Conservation (phyloP, 2,113 vertebrate species). For the Athene noctua region DNA sequence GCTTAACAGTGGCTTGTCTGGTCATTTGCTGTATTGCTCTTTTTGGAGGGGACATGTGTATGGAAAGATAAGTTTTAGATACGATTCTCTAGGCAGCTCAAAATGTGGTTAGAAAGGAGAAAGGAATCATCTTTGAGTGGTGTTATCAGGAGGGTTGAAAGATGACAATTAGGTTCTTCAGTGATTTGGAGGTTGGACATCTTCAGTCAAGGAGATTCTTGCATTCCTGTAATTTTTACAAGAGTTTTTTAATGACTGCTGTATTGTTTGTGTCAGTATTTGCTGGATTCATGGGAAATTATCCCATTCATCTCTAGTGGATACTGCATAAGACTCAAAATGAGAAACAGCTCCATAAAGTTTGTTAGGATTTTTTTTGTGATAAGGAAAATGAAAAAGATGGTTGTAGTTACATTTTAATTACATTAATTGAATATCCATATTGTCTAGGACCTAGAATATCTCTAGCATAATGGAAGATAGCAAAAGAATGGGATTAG, state of each 20-base stretch:
- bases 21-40: not conserved
- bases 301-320: not conserved
- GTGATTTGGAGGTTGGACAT: not conserved
- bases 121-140: not conserved
- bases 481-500: constrained; percentile 24
- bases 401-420: not conserved
- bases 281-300: not conserved
- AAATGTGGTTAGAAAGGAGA: not conserved
- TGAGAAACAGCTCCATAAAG: not conserved
- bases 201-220: not conserved
- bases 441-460: not conserved
- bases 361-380: not conserved
- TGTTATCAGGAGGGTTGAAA: not conserved
- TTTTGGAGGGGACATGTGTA: not conserved
- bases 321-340: not conserved
- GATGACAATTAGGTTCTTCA: not conserved
- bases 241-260: not conserved
- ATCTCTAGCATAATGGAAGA: not conserved
- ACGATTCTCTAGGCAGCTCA: not conserved
- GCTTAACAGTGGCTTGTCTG: not conserved
- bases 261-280: not conserved
- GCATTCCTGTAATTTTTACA: not conserved
- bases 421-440: not conserved
- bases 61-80: not conserved
- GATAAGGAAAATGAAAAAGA: not conserved